Evolutionary conservation across 2,797 vertebrate species (phyloP), one percentile per base, ranked within the genome.

Genomic region (Trachurus trachurus): DNA sequence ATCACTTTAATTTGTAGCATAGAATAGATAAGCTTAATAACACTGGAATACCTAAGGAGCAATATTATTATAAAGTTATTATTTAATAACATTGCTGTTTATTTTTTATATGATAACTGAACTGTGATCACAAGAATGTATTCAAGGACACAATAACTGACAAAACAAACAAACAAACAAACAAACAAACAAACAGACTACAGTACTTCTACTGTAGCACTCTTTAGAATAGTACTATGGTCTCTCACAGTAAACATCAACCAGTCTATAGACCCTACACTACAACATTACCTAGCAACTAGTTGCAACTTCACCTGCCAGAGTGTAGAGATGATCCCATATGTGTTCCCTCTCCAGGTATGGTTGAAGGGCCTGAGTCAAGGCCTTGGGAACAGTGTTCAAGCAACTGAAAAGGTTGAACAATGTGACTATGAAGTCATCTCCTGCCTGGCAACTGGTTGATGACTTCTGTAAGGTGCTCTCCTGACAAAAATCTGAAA

Each of bases 291-390:
- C 39, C 56, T 49, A 76, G 53, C 21, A 76, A 2, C 10, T 68
- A 64, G 63, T 80, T 84, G 58, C 26, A 40, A 85, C 78, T 85
- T 89, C 96, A 99, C 98, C 98, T 97, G 96, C 92, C 81, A 96
- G 93, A 78, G 89, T 95, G 92, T 90, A 96, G 71, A 99, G 95
- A 87, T 89, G 94, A 68, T 96, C 94, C 98, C 97, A 99, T 64
- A 98, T 80, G 16, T 95, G 91, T 59, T 94, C 92, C 83, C 92
- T 91, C 92, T 99, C 97, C 87, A 99, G 93, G 90, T 97, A 97
- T 44, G 88, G 93, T 73, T 97, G 94, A 85, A 99, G 94, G 80
- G 95, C 95, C 74, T 84, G 86, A 87, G 94, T 95, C 88, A 99
- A 96, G 83, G 95, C 96, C 89, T 94, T 95, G 54, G 97, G 97